These are phyloP conservation scores for Falco peregrinus DNA, from an alignment of 2,797 vertebrate genomes.

Conservation along the genomic window DNA sequence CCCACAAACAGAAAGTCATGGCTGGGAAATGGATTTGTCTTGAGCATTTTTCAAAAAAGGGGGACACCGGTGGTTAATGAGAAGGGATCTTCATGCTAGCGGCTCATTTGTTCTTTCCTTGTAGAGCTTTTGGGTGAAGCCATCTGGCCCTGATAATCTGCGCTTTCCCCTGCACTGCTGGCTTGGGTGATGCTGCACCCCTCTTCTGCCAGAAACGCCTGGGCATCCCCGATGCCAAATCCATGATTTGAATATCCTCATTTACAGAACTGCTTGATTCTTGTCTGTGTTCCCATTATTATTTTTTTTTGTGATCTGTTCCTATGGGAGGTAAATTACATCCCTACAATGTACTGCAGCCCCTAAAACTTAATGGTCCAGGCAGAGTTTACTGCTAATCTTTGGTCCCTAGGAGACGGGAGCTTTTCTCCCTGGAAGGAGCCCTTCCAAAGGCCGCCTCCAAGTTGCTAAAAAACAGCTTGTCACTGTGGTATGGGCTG, in stretches of 20 bases:
- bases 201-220: not conserved
- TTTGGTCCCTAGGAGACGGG: not conserved
- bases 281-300: fast-evolving
- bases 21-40: not conserved
- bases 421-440: not conserved
- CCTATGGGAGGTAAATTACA: not conserved
- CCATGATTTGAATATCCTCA: not conserved
- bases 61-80: not conserved
- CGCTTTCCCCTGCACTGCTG: not conserved
- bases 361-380: not conserved
- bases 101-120: not conserved
- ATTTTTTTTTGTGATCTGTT: not conserved
- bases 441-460: not conserved
- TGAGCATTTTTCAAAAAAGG: not conserved
- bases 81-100: fast-evolving
- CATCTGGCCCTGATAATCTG: not conserved
- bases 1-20: fast-evolving
- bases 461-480: slow-evolving; percentile 57
- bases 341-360: not conserved
- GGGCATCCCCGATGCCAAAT: not conserved
- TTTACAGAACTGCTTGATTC: not conserved
- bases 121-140: not conserved
- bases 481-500: not conserved
- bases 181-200: not conserved
- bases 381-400: not conserved